Base-by-base conservation (phyloP, 37 sponge, comb jelly and placozoan species). In the Diacarnus erythraeanus region DNA sequence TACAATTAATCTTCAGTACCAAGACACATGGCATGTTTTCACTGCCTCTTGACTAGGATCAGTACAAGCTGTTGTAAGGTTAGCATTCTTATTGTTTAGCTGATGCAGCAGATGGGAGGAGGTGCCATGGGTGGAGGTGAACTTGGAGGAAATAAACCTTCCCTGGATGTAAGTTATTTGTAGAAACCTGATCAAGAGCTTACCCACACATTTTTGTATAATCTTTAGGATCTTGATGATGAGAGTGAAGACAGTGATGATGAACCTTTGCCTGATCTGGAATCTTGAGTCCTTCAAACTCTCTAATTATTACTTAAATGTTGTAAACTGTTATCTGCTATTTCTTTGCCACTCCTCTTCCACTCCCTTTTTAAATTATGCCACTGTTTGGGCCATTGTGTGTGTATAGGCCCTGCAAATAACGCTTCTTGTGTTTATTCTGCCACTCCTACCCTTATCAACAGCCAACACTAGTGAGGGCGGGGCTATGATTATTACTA, bases 91-190 rank as follows among this genome's bases (percentile, higher is more conserved):
- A 34, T 9, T 12, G 17, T 58, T 0, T 39, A 87, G 87, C 21
- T 88, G 79, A 88, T 88, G 89, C 89, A 88, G 27, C 83, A 81
- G 83, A 88, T 88, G 89, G 89, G 87, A 26, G 87, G 87, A 34
- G 80, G 60, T n/a, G 80, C 75, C 1, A 64, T 78, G 61, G 61
- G 77, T 1, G 61, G 61, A 1, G 76, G 66, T 17, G 80, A 73
- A 1, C 36, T 77, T 33, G 58, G 63, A 1, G 61, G 61, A 12
- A 42, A 26, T 9, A 70, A 59, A 33, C 72, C 81, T 15, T 38
- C 38, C 40, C 36, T 80, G 47, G 79, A 79, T 47, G 79, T 79
- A 67, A 67, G 79, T 38, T 35, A 0, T 12, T 21, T 0, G 22
- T 22, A n/a, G n/a, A 9, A 3, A n/a, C 30, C 30, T 63, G 30